These are phyloP conservation scores for Drosophila subquinaria DNA, from an alignment of 2,888 invertebrate species.

Conservation along the genomic window DNA sequence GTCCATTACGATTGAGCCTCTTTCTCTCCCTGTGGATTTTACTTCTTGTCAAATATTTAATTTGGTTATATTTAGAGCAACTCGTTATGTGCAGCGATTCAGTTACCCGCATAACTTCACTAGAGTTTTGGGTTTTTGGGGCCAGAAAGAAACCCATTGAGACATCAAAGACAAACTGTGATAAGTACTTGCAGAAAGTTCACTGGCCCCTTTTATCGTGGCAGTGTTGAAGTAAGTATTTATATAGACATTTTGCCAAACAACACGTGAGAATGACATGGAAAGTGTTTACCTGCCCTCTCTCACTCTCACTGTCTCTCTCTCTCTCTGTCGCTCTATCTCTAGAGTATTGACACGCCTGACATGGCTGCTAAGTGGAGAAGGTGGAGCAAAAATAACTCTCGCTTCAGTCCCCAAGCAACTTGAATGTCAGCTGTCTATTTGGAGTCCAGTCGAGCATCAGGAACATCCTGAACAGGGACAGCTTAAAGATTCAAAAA, in stretches of 20 bases:
- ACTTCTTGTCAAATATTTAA: slow-evolving; percentile 7
- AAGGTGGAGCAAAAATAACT: slow-evolving; percentile 15
- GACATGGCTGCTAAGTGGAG: slow-evolving; percentile 43
- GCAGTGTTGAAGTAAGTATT: slow-evolving; percentile 25
- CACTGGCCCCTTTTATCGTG: slow-evolving; percentile 31
- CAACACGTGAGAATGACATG: slow-evolving; percentile 49
- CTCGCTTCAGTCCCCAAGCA: slow-evolving; percentile 2
- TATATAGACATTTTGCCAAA: slow-evolving; percentile 40
- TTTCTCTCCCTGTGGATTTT: background rate
- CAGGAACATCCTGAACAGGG: background rate
- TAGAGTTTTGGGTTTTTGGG: background rate
- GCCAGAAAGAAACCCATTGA: slow-evolving; percentile 7
- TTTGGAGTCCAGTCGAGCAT: background rate
- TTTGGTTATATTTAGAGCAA: background rate
- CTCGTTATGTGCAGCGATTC: background rate
- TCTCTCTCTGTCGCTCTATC: slow-evolving; percentile 8
- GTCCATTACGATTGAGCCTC: background rate
- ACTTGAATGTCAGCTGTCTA: slow-evolving; percentile 48
- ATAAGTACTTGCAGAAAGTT: slow-evolving; percentile 34
- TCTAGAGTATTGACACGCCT: slow-evolving; percentile 52
- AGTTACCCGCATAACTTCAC: background rate
- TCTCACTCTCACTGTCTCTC: background rate
- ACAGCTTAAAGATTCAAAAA: slow-evolving; percentile 27
- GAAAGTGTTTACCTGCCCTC: slow-evolving; percentile 47
- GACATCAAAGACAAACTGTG: slow-evolving; percentile 39